phyloP scores from a whole-genome alignment of 2,888 invertebrate genomes.

The Microctonus hyperodae region DNA sequence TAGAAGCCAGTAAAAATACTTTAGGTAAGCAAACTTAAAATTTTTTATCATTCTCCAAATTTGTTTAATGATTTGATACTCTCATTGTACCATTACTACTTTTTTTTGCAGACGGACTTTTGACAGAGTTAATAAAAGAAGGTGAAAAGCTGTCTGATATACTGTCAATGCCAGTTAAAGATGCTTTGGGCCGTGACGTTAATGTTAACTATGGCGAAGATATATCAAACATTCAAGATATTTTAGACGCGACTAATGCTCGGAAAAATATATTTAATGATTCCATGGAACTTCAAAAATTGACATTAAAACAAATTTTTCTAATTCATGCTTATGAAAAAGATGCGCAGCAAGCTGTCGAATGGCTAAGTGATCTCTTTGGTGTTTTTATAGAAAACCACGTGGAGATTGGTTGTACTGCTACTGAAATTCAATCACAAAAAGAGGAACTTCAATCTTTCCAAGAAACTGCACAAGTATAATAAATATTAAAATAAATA shows the following conservation, averaged over 20 bases:
- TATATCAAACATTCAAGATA: constrained; percentile 75
- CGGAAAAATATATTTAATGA: constrained; percentile 77
- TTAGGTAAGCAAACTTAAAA: constrained; percentile 65
- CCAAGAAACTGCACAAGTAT: constrained; percentile 81
- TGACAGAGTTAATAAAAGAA: constrained; percentile 74
- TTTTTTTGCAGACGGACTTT: constrained; percentile 68
- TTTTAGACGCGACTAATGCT: constrained; percentile 74
- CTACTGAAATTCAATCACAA: constrained; percentile 76
- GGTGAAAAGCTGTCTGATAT: constrained; percentile 81
- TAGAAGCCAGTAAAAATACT: constrained; percentile 69
- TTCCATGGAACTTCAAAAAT: constrained; percentile 76
- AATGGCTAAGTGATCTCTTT: constrained; percentile 80
- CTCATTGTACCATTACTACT: not conserved
- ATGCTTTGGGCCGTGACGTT: constrained; percentile 76
- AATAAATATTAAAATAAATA: constrained; percentile 36
- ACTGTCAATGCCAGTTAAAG: constrained; percentile 80
- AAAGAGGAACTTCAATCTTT: constrained; percentile 79
- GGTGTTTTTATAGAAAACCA: constrained; percentile 74
- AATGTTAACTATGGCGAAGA: constrained; percentile 76
- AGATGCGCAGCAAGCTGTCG: constrained; percentile 77
- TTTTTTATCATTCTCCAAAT: not conserved
- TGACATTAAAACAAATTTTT: constrained; percentile 80
- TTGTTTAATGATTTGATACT: not conserved
- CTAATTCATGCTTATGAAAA: constrained; percentile 79
- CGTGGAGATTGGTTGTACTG: constrained; percentile 76